A percentile compares a stretch with the other conserved stretches of the same genome.
Evolutionary conservation across 37 sponge, comb jelly and placozoan species (phyloP).

Genomic region (Chondrilla cf. caribensis): DNA sequence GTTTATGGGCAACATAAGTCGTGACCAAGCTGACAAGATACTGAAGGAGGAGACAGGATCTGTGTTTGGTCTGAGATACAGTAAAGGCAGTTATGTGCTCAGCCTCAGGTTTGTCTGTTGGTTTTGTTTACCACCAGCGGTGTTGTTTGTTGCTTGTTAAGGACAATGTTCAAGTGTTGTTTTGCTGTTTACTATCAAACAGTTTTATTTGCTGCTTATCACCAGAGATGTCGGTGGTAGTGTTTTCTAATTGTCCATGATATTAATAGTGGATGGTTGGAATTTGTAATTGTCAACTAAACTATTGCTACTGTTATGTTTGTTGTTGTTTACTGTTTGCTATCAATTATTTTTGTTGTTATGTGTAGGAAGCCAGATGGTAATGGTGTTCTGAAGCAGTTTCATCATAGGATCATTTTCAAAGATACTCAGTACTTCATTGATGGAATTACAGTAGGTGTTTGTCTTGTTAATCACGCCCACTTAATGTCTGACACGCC

Average conservation of each 20-base stretch:
- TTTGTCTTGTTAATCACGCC: neutral
- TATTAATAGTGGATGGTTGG: no score
- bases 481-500: neutral
- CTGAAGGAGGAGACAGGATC: conserved; percentile 21
- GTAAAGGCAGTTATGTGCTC: neutral
- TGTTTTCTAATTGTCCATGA: no score
- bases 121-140: neutral
- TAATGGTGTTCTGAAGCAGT: neutral
- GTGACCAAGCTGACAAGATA: conserved; percentile 37
- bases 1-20: conserved; percentile 52
- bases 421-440: neutral
- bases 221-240: no score
- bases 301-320: neutral
- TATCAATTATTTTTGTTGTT: neutral
- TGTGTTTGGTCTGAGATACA: neutral
- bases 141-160: neutral
- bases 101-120: neutral
- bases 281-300: no score
- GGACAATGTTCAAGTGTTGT: no score
- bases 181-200: no score
- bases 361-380: neutral
- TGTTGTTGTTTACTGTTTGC: neutral
- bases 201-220: no score
- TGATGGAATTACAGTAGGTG: conserved; percentile 9
- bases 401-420: neutral